A percentile compares a stretch with the other conserved stretches of the same genome.
phyloP scores from a whole-genome alignment of 2,888 invertebrate genomes.

The Acholoe squamosa region DNA sequence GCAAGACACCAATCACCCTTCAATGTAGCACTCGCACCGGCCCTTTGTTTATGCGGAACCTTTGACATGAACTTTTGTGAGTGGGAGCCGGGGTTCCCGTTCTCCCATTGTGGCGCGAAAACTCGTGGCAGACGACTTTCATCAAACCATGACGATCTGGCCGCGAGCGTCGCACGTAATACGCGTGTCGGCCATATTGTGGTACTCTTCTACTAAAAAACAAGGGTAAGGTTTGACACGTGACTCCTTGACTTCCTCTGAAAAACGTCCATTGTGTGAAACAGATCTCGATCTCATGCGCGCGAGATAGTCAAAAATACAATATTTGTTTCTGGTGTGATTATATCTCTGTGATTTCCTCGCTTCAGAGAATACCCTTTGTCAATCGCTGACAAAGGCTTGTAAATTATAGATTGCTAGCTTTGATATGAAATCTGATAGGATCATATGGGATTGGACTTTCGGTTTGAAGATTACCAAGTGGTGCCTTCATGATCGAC shows the following conservation, averaged over 20 bases:
- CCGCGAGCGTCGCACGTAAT: not conserved
- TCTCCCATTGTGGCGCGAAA: conserved; percentile 38
- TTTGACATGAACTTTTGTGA: conserved; percentile 49
- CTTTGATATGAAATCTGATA: not conserved
- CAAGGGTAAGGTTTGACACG: not conserved
- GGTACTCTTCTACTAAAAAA: not conserved
- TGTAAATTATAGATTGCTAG: conserved; percentile 51
- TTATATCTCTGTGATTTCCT: conserved; percentile 41
- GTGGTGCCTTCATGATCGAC: conserved; percentile 20
- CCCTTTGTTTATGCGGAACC: conserved; percentile 41
- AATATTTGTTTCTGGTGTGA: conserved; percentile 43
- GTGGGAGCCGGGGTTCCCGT: not conserved
- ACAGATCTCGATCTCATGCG: not conserved
- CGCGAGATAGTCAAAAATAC: conserved; percentile 39
- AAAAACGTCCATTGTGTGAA: conserved; percentile 19
- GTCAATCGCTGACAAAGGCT: not conserved
- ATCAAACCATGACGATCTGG: not conserved
- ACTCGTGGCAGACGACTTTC: conserved; percentile 39
- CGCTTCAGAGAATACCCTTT: conserved; percentile 28
- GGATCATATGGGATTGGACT: not conserved
- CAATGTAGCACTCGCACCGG: conserved; percentile 33
- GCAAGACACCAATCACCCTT: conserved; percentile 41
- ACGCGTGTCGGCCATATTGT: conserved; percentile 23
- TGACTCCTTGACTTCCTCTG: conserved; percentile 3
- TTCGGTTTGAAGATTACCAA: not conserved